These are phyloP conservation scores for Scolanthus callimorphus DNA, from an alignment of 92 coral and sea anemone species.

Conservation along the genomic window DNA sequence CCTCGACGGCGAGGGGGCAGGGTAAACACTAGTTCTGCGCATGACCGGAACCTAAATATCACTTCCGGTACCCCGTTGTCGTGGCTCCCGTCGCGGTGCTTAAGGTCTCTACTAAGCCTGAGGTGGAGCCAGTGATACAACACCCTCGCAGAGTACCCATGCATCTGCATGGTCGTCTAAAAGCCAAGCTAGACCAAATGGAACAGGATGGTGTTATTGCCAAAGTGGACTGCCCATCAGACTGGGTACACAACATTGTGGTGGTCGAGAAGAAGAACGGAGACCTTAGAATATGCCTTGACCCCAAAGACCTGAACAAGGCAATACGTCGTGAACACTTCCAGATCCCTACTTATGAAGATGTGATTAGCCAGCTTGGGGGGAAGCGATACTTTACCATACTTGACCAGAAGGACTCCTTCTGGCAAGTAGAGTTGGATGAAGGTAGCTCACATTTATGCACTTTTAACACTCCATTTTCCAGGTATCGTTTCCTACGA, in stretches of 20 bases:
- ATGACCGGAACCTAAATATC: no score
- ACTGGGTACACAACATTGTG: constrained; percentile 54
- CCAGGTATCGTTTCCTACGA: constrained; percentile 29
- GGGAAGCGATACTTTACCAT: constrained; percentile 2
- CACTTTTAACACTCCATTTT: constrained; percentile 46
- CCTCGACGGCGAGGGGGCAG: no score
- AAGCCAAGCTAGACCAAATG: constrained; percentile 32
- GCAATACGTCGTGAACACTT: constrained; percentile 27
- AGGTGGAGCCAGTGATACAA: constrained; percentile 13
- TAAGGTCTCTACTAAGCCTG: no score
- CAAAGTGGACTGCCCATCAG: constrained; percentile 36
- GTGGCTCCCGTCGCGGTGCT: no score
- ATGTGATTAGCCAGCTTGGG: not conserved
- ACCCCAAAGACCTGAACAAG: constrained; percentile 16
- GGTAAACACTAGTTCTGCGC: no score
- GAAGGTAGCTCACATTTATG: constrained; percentile 14
- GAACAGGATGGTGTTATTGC: constrained; percentile 39
- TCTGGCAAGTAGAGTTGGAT: constrained; percentile 19
- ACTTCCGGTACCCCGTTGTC: no score
- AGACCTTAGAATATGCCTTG: constrained; percentile 43
- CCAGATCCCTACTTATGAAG: constrained; percentile 19
- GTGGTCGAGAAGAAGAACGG: constrained; percentile 56
- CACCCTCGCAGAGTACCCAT: constrained; percentile 25
- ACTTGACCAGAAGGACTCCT: constrained; percentile 4
- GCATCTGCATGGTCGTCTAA: constrained; percentile 16